A percentile compares a stretch with the other conserved stretches of the same genome.
These are phyloP conservation scores for Piaya cayana DNA, from an alignment of 2,113 vertebrate species.

Conservation along the genomic window DNA sequence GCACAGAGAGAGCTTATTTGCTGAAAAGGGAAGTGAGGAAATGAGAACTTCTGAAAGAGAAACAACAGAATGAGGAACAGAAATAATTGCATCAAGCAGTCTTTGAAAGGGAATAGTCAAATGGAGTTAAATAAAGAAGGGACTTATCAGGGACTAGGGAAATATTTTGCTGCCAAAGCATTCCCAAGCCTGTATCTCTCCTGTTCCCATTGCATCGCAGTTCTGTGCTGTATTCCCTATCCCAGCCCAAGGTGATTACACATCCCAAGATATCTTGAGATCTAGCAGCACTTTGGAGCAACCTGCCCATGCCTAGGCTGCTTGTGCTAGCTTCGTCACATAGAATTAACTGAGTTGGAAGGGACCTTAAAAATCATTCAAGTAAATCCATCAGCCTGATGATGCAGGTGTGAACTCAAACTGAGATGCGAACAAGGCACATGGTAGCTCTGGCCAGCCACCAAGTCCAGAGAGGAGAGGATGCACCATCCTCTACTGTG, in stretches of 20 bases:
- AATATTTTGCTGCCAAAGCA: neutral
- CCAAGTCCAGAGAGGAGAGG: neutral
- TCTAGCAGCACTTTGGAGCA: neutral
- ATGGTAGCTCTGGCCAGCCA: neutral
- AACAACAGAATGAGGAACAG: constrained; percentile 47
- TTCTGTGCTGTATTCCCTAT: neutral
- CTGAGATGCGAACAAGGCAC: neutral
- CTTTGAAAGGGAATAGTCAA: neutral
- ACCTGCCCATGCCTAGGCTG: neutral
- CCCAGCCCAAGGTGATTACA: neutral
- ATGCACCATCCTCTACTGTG: neutral
- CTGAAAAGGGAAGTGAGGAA: constrained; percentile 16
- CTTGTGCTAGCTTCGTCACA: neutral
- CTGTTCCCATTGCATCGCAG: neutral
- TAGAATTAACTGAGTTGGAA: too few relatives aligned
- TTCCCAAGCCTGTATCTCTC: neutral
- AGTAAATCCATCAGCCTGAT: neutral
- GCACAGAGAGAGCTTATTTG: neutral
- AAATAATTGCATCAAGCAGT: constrained; percentile 14
- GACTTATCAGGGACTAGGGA: neutral
- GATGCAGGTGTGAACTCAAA: neutral
- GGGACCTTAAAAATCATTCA: too few relatives aligned
- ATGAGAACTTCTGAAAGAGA: constrained; percentile 25
- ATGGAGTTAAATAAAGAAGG: neutral
- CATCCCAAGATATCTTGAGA: neutral